Percentiles rank a stretch among this genome's conserved stretches.
phyloP scores from a whole-genome alignment of 2,113 vertebrate species.

The Potamarius usumacintae region DNA sequence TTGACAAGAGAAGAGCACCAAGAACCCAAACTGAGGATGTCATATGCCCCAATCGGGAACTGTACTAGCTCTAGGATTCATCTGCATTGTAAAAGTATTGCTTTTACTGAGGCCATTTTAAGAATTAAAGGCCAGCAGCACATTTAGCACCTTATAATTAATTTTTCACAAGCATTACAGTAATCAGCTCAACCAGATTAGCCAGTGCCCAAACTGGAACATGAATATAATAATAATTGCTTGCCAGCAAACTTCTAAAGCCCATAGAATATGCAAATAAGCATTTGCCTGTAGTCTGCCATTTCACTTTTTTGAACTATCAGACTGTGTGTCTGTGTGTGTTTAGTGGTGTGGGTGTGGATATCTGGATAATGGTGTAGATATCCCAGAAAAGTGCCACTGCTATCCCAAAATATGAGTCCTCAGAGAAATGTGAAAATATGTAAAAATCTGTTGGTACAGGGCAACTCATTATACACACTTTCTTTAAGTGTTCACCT shows the following conservation, averaged over 20 bases:
- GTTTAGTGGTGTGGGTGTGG: background rate
- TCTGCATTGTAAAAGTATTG: background rate
- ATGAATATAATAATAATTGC: conserved; percentile 18
- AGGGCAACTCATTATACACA: background rate
- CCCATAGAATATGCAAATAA: conserved; percentile 24
- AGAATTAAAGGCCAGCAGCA: background rate
- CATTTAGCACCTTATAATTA: conserved; percentile 31
- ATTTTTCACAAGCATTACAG: conserved; percentile 6
- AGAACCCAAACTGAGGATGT: background rate
- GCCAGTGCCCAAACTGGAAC: background rate
- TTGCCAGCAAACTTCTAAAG: conserved; percentile 17
- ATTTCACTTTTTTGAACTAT: background rate
- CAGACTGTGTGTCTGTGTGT: background rate
- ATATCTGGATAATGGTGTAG: background rate
- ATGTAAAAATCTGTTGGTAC: background rate
- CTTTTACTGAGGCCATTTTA: background rate
- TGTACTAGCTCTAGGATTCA: background rate
- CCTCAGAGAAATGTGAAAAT: background rate
- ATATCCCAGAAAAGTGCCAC: conserved; percentile 11
- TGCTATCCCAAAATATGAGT: background rate
- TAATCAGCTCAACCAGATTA: conserved; percentile 31
- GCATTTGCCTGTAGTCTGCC: background rate
- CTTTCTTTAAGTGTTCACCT: background rate
- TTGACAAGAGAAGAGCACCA: background rate
- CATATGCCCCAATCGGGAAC: background rate